A percentile compares a stretch with the other conserved stretches of the same genome.
Conservation (phyloP, 2,797 vertebrate species). For the Platyrinchus mystaceus region DNA sequence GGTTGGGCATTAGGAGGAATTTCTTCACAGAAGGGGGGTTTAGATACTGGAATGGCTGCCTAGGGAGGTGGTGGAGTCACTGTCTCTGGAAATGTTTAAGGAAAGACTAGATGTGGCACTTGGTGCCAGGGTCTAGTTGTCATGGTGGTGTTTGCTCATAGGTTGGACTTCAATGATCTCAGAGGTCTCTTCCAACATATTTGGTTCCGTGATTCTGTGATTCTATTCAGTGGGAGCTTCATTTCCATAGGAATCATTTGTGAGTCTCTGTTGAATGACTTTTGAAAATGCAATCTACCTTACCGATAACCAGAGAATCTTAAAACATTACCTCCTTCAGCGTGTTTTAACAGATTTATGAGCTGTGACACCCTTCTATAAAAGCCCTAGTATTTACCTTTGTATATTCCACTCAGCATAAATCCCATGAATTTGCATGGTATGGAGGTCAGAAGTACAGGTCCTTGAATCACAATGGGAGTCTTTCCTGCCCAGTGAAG, state of each 20-base stretch:
- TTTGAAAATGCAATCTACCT: background rate
- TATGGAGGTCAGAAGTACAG: background rate
- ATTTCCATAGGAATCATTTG: background rate
- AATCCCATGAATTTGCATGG: background rate
- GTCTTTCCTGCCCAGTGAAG: background rate
- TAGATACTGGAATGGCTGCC: background rate
- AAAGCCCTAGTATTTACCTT: background rate
- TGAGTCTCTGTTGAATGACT: background rate
- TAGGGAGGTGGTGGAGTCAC: background rate
- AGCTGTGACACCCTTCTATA: background rate
- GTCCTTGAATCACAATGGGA: background rate
- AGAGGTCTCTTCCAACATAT: background rate
- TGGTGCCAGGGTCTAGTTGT: background rate
- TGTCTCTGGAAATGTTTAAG: background rate
- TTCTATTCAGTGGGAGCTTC: background rate
- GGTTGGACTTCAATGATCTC: background rate
- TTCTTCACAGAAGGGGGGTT: background rate
- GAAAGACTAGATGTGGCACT: background rate
- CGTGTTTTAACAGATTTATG: background rate
- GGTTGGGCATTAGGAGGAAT: background rate
- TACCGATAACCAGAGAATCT: background rate
- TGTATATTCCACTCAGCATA: background rate
- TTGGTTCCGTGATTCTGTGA: background rate
- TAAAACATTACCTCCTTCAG: background rate
- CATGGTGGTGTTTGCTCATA: background rate